phyloP scores from a whole-genome alignment of 2,888 invertebrate species.

The Sceliomorpha sp. region DNA sequence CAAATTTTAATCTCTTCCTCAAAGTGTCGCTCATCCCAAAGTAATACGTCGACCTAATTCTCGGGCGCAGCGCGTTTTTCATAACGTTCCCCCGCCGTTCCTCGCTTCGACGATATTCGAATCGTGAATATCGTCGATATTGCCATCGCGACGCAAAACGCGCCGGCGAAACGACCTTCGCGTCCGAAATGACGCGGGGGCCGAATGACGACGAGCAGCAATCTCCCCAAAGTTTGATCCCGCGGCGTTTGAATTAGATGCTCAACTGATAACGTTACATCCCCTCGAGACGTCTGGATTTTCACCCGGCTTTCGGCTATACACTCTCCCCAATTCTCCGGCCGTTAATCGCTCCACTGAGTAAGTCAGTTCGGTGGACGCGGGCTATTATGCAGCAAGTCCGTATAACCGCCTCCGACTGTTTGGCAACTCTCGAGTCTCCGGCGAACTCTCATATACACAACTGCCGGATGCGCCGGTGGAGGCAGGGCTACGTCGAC shows the following conservation, averaged over 20 bases:
- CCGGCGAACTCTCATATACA: slow-evolving; percentile 42
- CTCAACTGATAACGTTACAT: slow-evolving; percentile 47
- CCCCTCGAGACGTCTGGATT: slow-evolving; percentile 40
- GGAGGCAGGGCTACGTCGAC: slow-evolving; percentile 31
- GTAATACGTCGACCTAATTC: too few species aligned
- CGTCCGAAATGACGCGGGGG: slow-evolving; percentile 34
- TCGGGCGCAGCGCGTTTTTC: too few species aligned
- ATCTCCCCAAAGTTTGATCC: slow-evolving; percentile 36
- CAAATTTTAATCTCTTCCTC: too few species aligned
- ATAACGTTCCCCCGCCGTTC: too few species aligned
- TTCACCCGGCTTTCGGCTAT: slow-evolving; percentile 27
- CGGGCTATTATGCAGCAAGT: slow-evolving; percentile 41
- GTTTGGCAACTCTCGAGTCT: slow-evolving; percentile 29
- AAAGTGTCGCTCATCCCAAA: too few species aligned
- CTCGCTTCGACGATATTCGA: too few species aligned
- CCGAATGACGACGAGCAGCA: slow-evolving; percentile 42
- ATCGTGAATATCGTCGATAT: too few species aligned
- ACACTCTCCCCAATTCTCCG: slow-evolving; percentile 36
- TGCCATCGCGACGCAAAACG: too few species aligned
- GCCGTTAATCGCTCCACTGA: slow-evolving; percentile 43
- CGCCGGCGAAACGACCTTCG: slow-evolving; percentile 28
- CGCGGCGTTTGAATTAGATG: slow-evolving; percentile 37
- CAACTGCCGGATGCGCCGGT: slow-evolving; percentile 37
- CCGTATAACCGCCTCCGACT: slow-evolving; percentile 32
- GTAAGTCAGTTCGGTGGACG: slow-evolving; percentile 50